Percentiles rank a stretch among this genome's conserved stretches.
phyloP scores from a whole-genome alignment of 2,888 invertebrate species.

The Mechanitis mazaeus region DNA sequence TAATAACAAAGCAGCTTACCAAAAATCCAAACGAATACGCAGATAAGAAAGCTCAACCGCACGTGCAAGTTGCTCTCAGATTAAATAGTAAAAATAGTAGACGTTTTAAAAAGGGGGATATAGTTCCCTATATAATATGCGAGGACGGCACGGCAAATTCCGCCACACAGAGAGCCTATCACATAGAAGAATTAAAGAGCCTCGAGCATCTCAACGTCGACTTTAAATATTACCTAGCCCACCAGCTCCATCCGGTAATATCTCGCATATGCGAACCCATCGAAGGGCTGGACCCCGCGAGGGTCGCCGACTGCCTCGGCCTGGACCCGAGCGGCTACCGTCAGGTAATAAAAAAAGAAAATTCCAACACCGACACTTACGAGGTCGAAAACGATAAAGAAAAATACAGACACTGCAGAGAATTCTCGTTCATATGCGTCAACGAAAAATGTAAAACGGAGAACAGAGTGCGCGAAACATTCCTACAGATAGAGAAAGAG shows the following conservation, averaged over 20 bases:
- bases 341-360: conserved; percentile 64
- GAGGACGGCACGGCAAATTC: conserved; percentile 88
- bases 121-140: conserved; percentile 96
- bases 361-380: conserved; percentile 59
- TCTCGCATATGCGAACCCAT: conserved; percentile 96
- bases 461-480: conserved; percentile 72
- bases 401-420: conserved; percentile 77
- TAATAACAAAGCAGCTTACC: conserved; percentile 96
- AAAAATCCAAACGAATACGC: conserved; percentile 95
- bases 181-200: conserved; percentile 91
- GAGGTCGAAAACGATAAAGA: conserved; percentile 72
- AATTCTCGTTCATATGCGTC: conserved; percentile 81
- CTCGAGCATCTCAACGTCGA: conserved; percentile 85
- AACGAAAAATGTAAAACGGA: conserved; percentile 75
- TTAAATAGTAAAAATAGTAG: conserved; percentile 88
- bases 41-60: conserved; percentile 87
- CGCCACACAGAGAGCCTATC: conserved; percentile 95
- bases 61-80: conserved; percentile 90
- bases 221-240: conserved; percentile 91
- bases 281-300: conserved; percentile 92
- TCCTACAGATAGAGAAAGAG: conserved; percentile 61
- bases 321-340: conserved; percentile 76
- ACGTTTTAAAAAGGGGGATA: conserved; percentile 93
- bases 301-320: conserved; percentile 93
- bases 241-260: conserved; percentile 98